phyloP scores from a whole-genome alignment of 37 sponge, comb jelly and placozoan species.

The Chondrilla cf. caribensis region DNA sequence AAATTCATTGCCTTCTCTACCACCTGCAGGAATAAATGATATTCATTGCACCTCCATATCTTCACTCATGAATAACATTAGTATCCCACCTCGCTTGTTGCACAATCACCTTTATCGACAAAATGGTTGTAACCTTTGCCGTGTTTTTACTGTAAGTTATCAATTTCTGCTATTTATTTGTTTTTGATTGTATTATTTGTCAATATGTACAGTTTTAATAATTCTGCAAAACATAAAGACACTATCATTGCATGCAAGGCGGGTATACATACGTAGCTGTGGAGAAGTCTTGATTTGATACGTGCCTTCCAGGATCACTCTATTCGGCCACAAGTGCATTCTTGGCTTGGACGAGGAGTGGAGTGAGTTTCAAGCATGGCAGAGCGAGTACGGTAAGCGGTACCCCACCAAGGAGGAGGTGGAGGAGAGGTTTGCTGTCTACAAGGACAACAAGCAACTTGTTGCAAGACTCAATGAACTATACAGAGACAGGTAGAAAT shows the following conservation, averaged over 20 bases:
- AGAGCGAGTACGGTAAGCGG: slow-evolving; percentile 8
- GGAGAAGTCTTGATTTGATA: too few relatives aligned
- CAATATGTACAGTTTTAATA: too few relatives aligned
- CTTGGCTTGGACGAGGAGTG: neutral
- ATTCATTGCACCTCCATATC: neutral
- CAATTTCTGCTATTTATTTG: neutral
- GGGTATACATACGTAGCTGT: too few relatives aligned
- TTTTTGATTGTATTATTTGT: too few relatives aligned
- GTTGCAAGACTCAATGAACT: slow-evolving; percentile 34
- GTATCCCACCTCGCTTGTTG: neutral
- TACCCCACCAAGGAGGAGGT: slow-evolving; percentile 23
- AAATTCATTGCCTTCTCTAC: neutral
- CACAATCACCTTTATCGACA: neutral
- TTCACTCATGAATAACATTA: slow-evolving; percentile 19
- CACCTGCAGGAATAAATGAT: neutral
- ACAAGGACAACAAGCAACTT: slow-evolving; percentile 14
- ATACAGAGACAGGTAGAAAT: slow-evolving; percentile 29
- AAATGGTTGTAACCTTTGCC: neutral
- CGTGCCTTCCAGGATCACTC: too few relatives aligned
- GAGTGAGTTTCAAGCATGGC: slow-evolving; percentile 38
- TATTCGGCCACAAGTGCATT: too few relatives aligned
- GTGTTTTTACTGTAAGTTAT: neutral
- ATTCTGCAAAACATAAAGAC: too few relatives aligned
- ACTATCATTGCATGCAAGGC: too few relatives aligned
- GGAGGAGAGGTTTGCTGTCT: slow-evolving; percentile 6